Evolutionary conservation across 2,113 vertebrate species (phyloP).

Genomic region (Hippolais icterina): DNA sequence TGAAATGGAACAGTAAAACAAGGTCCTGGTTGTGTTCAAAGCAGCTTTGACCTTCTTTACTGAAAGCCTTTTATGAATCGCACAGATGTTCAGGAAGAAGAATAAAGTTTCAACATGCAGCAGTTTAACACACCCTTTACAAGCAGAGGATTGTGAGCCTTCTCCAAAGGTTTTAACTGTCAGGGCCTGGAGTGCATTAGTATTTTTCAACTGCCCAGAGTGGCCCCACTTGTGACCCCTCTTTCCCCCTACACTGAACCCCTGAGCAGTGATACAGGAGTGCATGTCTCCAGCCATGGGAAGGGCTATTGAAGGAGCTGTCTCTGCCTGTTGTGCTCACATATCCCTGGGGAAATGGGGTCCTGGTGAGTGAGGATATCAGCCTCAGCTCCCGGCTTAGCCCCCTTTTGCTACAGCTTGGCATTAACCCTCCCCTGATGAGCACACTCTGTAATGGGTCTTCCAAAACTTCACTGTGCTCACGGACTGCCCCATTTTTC

Average conservation of each 20-base stretch:
- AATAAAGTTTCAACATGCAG: background rate
- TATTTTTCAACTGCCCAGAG: background rate
- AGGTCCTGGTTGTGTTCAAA: background rate
- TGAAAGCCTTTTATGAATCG: background rate
- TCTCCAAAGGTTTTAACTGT: background rate
- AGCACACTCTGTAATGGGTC: background rate
- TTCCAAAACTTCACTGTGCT: background rate
- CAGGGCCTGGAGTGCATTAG: background rate
- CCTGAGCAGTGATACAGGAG: background rate
- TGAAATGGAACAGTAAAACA: background rate
- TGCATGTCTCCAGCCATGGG: rapidly evolving
- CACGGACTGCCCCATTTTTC: background rate
- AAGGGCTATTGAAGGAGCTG: background rate
- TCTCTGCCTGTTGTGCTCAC: rapidly evolving
- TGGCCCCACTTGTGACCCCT: background rate
- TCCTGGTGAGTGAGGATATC: background rate
- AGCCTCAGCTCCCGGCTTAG: background rate
- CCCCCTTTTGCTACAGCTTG: background rate
- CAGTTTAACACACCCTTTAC: background rate
- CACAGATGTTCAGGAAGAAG: background rate
- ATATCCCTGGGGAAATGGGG: background rate
- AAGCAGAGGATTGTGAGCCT: background rate
- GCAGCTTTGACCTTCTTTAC: background rate
- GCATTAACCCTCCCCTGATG: background rate
- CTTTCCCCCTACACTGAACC: rapidly evolving